Evolutionary conservation across 2,113 vertebrate species (phyloP), one percentile per base, ranked within the genome.

Genomic region (Psilopogon haemacephalus): DNA sequence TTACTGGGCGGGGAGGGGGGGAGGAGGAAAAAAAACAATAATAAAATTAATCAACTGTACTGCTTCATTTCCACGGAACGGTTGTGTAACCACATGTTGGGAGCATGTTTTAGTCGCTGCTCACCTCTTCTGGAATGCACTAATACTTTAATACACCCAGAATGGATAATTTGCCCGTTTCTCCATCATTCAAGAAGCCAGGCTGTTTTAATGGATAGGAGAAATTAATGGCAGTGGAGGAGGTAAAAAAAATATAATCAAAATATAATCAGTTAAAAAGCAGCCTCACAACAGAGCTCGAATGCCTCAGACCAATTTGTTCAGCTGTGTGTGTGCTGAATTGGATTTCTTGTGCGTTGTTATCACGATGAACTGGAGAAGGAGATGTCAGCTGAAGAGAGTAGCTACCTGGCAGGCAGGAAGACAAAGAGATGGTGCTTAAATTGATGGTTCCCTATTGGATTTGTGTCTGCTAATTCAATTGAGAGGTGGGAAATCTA

Each of bases 61-160:
- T 95, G 84, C 93, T 90, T 94, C 59, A 91, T 81, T 94, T 93
- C 84, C 78, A 90, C 4, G 32, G 95, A 96, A 95, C 93, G 86
- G 86, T 96, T 97, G 95, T 86, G 94, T 96, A 96, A 96, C 89
- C 69, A 60, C 95, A 95, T 91, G 87, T 92, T 85, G 18, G 8
- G 48, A 93, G 38, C 37, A 14, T 93, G 89, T 94, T 95, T 92
- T 80, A 94, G 74, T 95, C 88, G 73, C 89, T 42, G 82, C 70
- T 91, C 79, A 96, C 94, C 94, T 96, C 94, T 96, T 95, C 83
- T 81, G 91, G 91, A 91, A 96, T 81, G 91, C 46, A 71, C 82
- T 95, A 95, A 96, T 80, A 77, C 87, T 93, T 94, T 94, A 95
- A 92, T 92, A 75, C 77, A 84, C 26, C 26, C 48, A 80, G 84